Base-by-base conservation (phyloP, 2,888 invertebrate species). In the Lamproptera curius region DNA sequence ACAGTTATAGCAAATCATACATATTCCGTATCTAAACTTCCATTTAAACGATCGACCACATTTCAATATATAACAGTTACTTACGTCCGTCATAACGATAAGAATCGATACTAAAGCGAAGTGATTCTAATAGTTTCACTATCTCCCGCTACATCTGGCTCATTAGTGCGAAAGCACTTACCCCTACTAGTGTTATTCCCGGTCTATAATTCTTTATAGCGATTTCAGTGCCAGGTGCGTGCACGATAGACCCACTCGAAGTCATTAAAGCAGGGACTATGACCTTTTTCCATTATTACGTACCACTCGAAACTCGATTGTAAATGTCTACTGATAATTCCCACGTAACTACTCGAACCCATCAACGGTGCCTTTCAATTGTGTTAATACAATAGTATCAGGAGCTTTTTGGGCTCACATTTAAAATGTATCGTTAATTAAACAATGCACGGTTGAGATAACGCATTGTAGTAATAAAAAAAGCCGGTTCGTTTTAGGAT, bases 201-300 rank as follows among this genome's bases (percentile, higher is more conserved):
- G 20, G 23, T 26, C 16, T 4, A 42, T 42, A 42, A 42, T 42
- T 26, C 23, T 26, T 38, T 20, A 26, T 26, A 48, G 42, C 37
- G 14, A 23, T 42, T 23, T 33, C 42, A 31, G 44, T 37, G 37
- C 26, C 38, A 42, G 47, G 42, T 47, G 36, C 42, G 37, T 42
- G 31, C 26, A 26, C 43, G 31, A 45, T 45, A 37, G 28, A 16
- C 42, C 47, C 47, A 48, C 47, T 48, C 38, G 33, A 38, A 20
- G 11, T 37, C 33, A 38, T 48, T 48, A 37, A 31, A 31, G 39
- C 8, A 26, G 37, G 47, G 42, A 28, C 42, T 17, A 41, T 36
- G 31, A 42, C 38, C 47, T 42, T 48, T 42, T 38, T 26, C 23
- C 34, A 34, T 42, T 31, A 31, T 31, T 39, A 42, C 15, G 31